Conservation (phyloP, 2,113 vertebrate species). For the Procavia capensis region DNA sequence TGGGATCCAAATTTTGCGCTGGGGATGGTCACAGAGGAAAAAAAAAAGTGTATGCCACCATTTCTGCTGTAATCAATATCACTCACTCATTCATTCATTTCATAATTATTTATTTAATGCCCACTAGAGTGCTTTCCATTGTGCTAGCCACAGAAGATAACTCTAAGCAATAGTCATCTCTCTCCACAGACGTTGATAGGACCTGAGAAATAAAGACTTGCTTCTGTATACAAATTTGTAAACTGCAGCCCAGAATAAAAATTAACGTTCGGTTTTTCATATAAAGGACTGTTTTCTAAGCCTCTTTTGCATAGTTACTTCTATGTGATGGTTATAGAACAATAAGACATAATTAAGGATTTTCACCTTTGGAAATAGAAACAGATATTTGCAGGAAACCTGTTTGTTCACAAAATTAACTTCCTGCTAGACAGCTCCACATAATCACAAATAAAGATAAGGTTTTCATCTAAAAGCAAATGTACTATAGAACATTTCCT, state of each 20-base stretch:
- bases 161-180: not conserved
- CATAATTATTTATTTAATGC: not conserved
- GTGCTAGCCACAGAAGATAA: not conserved
- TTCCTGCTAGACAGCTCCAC: constrained; percentile 26
- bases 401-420: constrained; percentile 62
- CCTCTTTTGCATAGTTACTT: not conserved
- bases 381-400: not conserved
- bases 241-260: constrained; percentile 11
- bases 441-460: constrained; percentile 60
- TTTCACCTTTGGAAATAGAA: constrained; percentile 59
- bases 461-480: constrained; percentile 56
- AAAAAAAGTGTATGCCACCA: not conserved
- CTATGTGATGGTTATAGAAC: constrained; percentile 37
- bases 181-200: not conserved
- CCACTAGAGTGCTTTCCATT: not conserved
- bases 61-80: not conserved
- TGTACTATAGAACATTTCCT: not conserved
- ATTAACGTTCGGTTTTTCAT: constrained; percentile 20
- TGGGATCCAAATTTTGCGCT: not conserved
- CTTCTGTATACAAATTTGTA: not conserved
- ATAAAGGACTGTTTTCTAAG: not conserved
- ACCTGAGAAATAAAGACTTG: not conserved
- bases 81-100: not conserved
- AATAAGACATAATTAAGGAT: constrained; percentile 47
- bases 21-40: not conserved